Percentiles rank a stretch among this genome's conserved stretches.
These are phyloP conservation scores for Sporophila hypoxantha DNA, from an alignment of 2,113 vertebrate genomes.

Conservation along the genomic window DNA sequence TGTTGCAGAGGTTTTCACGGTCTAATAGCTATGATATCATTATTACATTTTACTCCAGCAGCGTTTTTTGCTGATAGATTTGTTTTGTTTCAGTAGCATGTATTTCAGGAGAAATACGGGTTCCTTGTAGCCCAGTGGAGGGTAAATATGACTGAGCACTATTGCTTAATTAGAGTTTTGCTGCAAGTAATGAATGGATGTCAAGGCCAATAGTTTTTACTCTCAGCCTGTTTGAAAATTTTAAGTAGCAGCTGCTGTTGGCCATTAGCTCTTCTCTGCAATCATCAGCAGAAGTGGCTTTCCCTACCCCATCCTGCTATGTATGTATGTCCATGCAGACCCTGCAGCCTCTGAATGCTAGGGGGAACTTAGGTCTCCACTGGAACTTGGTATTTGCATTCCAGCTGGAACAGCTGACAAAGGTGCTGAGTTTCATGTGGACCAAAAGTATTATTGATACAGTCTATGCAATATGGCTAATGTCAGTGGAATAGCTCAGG, in stretches of 20 bases:
- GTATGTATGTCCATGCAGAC: not conserved
- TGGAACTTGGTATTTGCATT: not conserved
- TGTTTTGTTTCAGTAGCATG: slow-evolving; percentile 40
- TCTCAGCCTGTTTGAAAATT: not conserved
- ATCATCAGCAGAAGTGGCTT: not conserved
- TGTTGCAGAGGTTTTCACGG: slow-evolving; percentile 54
- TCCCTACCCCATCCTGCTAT: not conserved
- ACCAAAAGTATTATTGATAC: not conserved
- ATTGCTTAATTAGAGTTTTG: not conserved
- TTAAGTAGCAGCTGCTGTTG: not conserved
- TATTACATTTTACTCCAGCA: slow-evolving; percentile 61
- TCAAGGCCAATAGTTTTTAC: not conserved
- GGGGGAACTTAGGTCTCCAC: not conserved
- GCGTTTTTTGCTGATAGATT: slow-evolving; percentile 47
- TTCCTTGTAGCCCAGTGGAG: not conserved
- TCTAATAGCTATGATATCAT: slow-evolving; percentile 61
- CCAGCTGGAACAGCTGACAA: not conserved
- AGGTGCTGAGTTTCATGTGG: not conserved
- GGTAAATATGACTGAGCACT: not conserved
- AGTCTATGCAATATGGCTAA: not conserved
- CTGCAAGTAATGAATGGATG: not conserved
- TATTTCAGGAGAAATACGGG: slow-evolving; percentile 33
- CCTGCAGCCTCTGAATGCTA: not conserved
- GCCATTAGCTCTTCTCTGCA: not conserved
- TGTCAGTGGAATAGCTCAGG: not conserved